These are phyloP conservation scores for Cepphus grylle DNA, from an alignment of 2,113 vertebrate species.

Conservation along the genomic window DNA sequence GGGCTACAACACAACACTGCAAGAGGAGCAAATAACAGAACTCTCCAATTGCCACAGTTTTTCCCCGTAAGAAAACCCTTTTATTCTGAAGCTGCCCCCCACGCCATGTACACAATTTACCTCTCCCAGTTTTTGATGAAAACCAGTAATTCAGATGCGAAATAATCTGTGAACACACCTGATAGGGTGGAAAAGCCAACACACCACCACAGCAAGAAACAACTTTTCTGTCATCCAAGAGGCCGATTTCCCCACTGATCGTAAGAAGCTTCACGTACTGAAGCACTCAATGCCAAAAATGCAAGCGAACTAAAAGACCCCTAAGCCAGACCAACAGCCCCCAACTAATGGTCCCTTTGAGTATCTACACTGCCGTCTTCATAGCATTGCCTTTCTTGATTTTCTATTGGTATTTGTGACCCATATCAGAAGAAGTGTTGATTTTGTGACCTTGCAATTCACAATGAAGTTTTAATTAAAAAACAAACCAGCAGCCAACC, in stretches of 20 bases:
- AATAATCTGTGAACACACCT: background rate
- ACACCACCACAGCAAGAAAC: background rate
- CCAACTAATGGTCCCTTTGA: background rate
- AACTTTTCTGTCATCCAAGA: background rate
- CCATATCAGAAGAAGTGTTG: background rate
- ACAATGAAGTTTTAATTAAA: background rate
- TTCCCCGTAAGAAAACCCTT: background rate
- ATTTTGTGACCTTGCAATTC: background rate
- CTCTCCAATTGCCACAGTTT: background rate
- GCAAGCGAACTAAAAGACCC: background rate
- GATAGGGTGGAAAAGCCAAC: background rate
- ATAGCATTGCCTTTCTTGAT: background rate
- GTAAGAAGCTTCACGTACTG: too few species aligned
- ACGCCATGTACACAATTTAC: too few species aligned
- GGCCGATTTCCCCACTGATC: background rate
- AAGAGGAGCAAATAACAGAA: background rate
- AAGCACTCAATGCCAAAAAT: background rate
- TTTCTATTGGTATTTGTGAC: background rate
- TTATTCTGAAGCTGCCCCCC: background rate
- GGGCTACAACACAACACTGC: background rate
- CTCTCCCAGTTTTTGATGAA: background rate
- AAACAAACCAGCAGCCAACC: too few species aligned
- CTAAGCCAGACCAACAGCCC: background rate
- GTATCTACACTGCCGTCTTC: fast-evolving
- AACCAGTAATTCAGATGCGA: background rate